phyloP scores from a whole-genome alignment of 2,797 vertebrate genomes.

The Tympanoctomys barrerae region DNA sequence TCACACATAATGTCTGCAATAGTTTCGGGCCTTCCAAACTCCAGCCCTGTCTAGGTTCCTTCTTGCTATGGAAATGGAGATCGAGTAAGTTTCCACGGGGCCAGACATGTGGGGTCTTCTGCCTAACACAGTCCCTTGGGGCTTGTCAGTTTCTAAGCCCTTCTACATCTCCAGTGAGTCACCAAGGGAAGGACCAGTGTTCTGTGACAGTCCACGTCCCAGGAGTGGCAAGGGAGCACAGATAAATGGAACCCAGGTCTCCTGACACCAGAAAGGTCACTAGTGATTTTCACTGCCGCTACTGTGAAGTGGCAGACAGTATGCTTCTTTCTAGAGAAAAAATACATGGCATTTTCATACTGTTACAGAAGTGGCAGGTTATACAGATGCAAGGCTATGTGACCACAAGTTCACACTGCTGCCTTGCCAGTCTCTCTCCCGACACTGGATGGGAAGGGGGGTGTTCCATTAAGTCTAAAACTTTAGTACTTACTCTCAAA shows the following conservation, averaged over 20 bases:
- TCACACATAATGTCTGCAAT: background rate
- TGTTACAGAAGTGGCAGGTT: background rate
- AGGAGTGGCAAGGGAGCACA: background rate
- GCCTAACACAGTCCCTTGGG: rapidly evolving
- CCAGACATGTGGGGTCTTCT: background rate
- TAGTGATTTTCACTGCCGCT: background rate
- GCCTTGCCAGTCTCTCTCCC: background rate
- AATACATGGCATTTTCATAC: background rate
- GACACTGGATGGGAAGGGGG: background rate
- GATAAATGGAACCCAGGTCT: background rate
- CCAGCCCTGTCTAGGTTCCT: background rate
- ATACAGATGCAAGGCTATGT: background rate
- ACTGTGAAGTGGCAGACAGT: background rate
- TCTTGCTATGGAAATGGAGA: background rate
- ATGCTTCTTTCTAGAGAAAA: background rate
- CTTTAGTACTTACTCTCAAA: background rate
- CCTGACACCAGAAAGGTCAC: background rate
- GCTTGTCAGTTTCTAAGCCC: background rate
- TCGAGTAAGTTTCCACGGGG: background rate
- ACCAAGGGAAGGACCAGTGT: background rate
- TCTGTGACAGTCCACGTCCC: background rate
- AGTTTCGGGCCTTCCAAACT: background rate
- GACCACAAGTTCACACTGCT: background rate
- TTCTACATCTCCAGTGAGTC: background rate
- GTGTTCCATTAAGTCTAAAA: background rate